Evolutionary conservation across 2,888 invertebrate genomes (phyloP).

Genomic region (Dorcus hopei): DNA sequence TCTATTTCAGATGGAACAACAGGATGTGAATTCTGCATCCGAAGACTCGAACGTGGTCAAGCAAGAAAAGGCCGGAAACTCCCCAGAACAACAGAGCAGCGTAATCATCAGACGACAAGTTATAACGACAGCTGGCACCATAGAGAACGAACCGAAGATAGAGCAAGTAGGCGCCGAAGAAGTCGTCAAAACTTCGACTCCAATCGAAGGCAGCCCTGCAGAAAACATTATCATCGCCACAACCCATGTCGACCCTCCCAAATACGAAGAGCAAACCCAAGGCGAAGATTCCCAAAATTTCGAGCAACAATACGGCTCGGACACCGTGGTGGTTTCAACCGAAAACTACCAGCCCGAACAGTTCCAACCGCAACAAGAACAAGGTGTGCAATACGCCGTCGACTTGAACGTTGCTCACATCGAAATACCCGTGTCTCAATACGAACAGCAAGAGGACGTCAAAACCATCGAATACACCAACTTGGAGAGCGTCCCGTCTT

Average conservation of each 20-base stretch:
- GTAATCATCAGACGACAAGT: slow-evolving; percentile 30
- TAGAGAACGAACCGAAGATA: slow-evolving; percentile 35
- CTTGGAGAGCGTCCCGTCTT: slow-evolving; percentile 61
- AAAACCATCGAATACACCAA: slow-evolving; percentile 56
- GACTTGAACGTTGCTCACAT: slow-evolving; percentile 19
- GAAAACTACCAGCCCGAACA: slow-evolving; percentile 12
- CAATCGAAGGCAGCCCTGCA: slow-evolving; percentile 18
- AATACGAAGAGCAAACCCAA: slow-evolving; percentile 17
- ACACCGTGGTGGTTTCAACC: slow-evolving; percentile 18
- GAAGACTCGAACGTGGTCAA: slow-evolving; percentile 4
- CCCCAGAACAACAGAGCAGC: slow-evolving; percentile 4
- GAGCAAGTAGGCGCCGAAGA: slow-evolving; percentile 46
- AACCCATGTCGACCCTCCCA: slow-evolving; percentile 2
- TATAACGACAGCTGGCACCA: slow-evolving; percentile 45
- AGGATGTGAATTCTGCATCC: slow-evolving; percentile 8
- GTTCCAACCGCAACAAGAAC: slow-evolving; percentile 17
- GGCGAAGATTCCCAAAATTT: slow-evolving; percentile 10
- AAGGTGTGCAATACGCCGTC: slow-evolving; percentile 8
- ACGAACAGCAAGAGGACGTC: slow-evolving; percentile 23
- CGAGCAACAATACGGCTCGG: slow-evolving; percentile 17
- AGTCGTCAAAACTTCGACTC: slow-evolving; percentile 30
- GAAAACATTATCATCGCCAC: slow-evolving; percentile 2
- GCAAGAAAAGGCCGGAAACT: slow-evolving; percentile 9
- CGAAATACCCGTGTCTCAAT: slow-evolving; percentile 19
- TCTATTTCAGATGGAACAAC: slow-evolving; percentile 17